Base-by-base conservation (phyloP, 1,140 invertebrate genomes). In the Rhyzopertha dominica region DNA sequence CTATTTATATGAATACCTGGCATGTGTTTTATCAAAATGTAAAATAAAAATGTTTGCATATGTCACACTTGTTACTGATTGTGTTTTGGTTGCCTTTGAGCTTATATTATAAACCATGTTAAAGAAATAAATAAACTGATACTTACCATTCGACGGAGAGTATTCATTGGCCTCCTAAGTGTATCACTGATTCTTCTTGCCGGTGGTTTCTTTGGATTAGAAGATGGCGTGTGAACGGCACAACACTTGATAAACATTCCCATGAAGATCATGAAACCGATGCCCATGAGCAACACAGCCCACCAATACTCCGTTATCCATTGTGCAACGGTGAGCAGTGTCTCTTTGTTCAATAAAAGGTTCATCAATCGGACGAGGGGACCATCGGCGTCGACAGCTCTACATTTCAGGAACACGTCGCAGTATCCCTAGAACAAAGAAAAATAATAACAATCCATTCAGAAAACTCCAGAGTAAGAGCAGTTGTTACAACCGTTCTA, bases 221-320 rank as follows among this genome's bases (percentile, higher is more conserved):
- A 94, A 32, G 92, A 96, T 13, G 96, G 96, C 28, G 96, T 99
- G 67, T 99, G 95, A 37, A 99, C 95, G 10, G 96, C 95, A 72
- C 95, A 99, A 65, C 95, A 96, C 68, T 98, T 98, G 56, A 99
- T 97, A 69, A 99, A 98, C n/a, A 94, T 71, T 17, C 90, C 95
- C 95, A 99, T 98, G 56, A 94, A 83, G 46, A 97, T 82, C 5
- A 99, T 82, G 58, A 98, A 87, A 23, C 77, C 84, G 35, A 99
- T 84, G 14, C 87, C 83, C 70, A 95, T 90, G 5, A 98, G 68
- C 45, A 98, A 72, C 41, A 97, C 94, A 5, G 87, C 89, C 89
- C 95, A 99, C 96, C 96, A 99, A 59, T 91, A 85, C 65, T 90
- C 90, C 16, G 86, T 92, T 23, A 93, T 80, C 90, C 90, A 95